These are phyloP conservation scores for Tenualosa ilisha DNA, from an alignment of 2,797 vertebrate species.

Conservation along the genomic window DNA sequence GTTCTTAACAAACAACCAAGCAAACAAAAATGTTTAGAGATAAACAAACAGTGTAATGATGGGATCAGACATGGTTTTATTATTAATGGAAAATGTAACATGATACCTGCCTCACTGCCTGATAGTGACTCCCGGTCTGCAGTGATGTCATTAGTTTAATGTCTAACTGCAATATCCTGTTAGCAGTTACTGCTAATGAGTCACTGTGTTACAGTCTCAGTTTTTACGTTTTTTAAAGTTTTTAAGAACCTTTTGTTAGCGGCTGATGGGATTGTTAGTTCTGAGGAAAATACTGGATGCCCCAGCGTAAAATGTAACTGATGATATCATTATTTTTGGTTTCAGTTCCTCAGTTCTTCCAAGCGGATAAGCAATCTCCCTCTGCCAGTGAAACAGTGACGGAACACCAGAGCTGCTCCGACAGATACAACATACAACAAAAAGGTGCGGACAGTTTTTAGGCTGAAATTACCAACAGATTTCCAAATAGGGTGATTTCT, in stretches of 20 bases:
- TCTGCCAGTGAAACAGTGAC: neutral
- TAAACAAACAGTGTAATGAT: no score
- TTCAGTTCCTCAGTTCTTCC: neutral
- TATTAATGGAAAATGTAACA: neutral
- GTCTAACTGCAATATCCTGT: neutral
- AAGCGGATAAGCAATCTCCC: neutral
- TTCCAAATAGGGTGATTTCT: neutral
- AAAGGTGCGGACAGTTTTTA: neutral
- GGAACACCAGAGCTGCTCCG: neutral
- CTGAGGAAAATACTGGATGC: neutral
- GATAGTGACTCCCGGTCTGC: neutral
- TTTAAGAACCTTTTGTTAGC: neutral
- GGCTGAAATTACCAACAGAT: neutral
- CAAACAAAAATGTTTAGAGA: neutral
- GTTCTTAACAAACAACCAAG: neutral
- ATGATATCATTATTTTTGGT: neutral
- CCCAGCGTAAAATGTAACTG: neutral
- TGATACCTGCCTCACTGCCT: neutral
- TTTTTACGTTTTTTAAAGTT: neutral
- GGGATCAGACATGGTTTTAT: no score
- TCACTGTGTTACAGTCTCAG: neutral
- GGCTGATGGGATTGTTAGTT: neutral
- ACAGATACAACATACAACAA: neutral
- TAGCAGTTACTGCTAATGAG: neutral
- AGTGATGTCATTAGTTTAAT: neutral